Evolutionary conservation across 2,113 vertebrate species (phyloP).

Genomic region (Climacteris rufus): DNA sequence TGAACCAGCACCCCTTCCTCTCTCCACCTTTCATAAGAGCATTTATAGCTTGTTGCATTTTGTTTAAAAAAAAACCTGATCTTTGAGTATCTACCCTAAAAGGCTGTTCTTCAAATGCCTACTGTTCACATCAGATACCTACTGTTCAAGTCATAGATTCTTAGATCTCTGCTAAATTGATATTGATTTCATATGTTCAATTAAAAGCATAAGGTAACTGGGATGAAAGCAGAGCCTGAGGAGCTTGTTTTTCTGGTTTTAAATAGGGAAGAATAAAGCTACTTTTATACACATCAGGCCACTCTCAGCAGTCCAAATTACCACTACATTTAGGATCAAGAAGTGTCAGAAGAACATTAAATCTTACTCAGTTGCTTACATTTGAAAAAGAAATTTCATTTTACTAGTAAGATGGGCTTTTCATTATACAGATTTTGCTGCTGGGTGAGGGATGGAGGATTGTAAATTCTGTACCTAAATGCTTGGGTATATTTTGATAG

Average conservation of each 20-base stretch:
- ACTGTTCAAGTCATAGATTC: slow-evolving; percentile 50
- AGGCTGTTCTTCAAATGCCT: slow-evolving; percentile 47
- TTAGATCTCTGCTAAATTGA: slow-evolving; percentile 50
- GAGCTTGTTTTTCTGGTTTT: slow-evolving; percentile 8
- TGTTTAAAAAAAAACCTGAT: slow-evolving; percentile 30
- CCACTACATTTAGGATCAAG: not conserved
- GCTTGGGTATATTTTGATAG: not conserved
- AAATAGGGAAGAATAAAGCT: not conserved
- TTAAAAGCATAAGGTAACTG: slow-evolving; percentile 41
- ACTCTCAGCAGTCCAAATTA: not conserved
- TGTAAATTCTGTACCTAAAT: not conserved
- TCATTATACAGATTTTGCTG: not conserved
- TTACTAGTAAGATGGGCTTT: not conserved
- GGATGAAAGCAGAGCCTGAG: not conserved
- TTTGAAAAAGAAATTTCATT: not conserved
- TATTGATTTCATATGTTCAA: slow-evolving; percentile 63
- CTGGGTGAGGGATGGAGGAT: not conserved
- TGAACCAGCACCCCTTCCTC: not conserved
- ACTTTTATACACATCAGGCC: not conserved
- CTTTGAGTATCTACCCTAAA: slow-evolving; percentile 26
- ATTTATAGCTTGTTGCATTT: not conserved
- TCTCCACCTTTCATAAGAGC: not conserved
- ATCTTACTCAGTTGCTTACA: not conserved
- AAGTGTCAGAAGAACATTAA: not conserved
- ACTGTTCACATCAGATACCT: slow-evolving; percentile 53